These are phyloP conservation scores for Sipha flava DNA, from an alignment of 1,140 invertebrate genomes.

Conservation along the genomic window DNA sequence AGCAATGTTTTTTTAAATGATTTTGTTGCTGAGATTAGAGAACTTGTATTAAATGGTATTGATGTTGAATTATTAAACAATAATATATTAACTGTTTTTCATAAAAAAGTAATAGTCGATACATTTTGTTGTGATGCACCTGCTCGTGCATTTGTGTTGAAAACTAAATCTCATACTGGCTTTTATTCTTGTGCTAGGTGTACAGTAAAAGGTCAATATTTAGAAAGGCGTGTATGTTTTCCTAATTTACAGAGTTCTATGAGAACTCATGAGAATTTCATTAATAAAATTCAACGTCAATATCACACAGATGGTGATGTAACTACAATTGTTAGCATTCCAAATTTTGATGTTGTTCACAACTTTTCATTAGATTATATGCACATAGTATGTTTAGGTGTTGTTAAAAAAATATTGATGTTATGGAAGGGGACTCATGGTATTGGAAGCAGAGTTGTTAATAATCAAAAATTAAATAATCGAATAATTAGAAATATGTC, in stretches of 20 bases:
- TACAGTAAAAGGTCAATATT: background rate
- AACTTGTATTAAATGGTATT: constrained; percentile 11
- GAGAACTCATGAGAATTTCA: background rate
- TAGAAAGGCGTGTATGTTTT: background rate
- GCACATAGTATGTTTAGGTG: background rate
- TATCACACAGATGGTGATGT: no score
- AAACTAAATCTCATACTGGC: constrained; percentile 27
- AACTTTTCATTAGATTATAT: no score
- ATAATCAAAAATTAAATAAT: no score
- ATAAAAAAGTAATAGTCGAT: background rate
- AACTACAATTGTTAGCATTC: no score
- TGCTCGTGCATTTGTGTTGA: constrained; percentile 18
- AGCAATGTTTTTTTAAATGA: constrained; percentile 31
- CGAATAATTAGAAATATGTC: background rate
- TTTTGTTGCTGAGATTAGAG: constrained; percentile 35
- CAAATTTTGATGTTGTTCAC: background rate
- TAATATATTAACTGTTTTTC: no score
- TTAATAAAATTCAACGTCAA: no score
- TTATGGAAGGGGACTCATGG: background rate
- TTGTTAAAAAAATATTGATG: background rate
- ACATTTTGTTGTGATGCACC: constrained; percentile 34
- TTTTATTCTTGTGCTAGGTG: constrained; percentile 29
- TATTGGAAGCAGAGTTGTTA: no score
- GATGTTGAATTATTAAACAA: no score
- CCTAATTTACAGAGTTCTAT: background rate